Conservation (phyloP, 2,888 invertebrate genomes). For the Syrphus vitripennis region DNA sequence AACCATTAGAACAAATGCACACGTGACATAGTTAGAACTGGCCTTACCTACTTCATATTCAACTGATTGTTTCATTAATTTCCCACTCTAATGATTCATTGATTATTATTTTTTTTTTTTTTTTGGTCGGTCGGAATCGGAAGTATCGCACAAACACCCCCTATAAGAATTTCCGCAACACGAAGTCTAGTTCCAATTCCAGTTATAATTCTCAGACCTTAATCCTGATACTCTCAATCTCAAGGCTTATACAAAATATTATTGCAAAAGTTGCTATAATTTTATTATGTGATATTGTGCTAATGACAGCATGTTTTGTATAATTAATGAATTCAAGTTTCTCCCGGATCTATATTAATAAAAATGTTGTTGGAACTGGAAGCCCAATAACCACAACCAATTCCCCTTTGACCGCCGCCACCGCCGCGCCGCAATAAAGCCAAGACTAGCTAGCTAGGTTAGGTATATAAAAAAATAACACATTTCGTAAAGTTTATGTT, state of each 20-base stretch:
- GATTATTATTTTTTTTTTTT: conserved; percentile 11
- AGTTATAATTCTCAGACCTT: not conserved
- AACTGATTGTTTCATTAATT: conserved; percentile 11
- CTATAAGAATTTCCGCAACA: not conserved
- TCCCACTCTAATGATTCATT: conserved; percentile 32
- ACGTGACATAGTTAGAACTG: not conserved
- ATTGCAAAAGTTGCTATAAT: conserved; percentile 69
- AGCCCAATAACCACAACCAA: not conserved
- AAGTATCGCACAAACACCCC: not conserved
- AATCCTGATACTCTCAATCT: conserved; percentile 14
- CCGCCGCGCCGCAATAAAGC: not conserved
- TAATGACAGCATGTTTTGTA: conserved; percentile 70
- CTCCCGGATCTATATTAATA: conserved; percentile 42
- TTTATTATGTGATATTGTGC: conserved; percentile 67
- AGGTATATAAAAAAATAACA: not conserved
- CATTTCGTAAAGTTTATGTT: not conserved
- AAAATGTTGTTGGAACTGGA: conserved; percentile 16
- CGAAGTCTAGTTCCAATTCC: not conserved
- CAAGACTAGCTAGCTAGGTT: too few species aligned
- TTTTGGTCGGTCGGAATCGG: too few species aligned
- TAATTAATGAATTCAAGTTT: conserved; percentile 67
- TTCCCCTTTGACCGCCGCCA: not conserved
- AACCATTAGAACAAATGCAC: not conserved
- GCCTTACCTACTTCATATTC: not conserved
- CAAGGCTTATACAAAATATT: conserved; percentile 54